Evolutionary conservation across 2,113 vertebrate species (phyloP), one percentile per base, ranked within the genome.

Genomic region (Rostratula benghalensis): DNA sequence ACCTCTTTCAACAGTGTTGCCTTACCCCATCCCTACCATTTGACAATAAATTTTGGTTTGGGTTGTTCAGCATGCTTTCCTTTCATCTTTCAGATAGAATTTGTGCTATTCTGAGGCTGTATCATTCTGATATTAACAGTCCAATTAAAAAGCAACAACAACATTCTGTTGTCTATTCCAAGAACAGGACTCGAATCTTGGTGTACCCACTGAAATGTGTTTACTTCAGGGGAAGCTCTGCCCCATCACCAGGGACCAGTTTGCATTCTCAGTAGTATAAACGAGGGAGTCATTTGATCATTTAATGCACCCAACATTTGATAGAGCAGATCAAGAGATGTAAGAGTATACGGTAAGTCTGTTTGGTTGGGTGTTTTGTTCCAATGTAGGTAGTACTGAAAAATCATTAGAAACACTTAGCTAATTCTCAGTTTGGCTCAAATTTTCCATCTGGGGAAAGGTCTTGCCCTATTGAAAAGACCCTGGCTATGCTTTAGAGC

Each of bases 371-470:
- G 30, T 63, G 30, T 56, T 69, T 63, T 80, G 37, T 94, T 85
- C 80, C 63, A 43, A 80, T 92, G 37, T 18, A 82, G 10, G 13
- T n/a, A 85, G n/a, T 33, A 16, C 11, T 78, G 90, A 92, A 95
- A 95, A 94, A 90, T 86, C 68, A 86, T 93, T 77, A 95, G 83
- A 83, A 95, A 92, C 73, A 87, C 71, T 80, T 61, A 70, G 65
- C 77, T 86, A 88, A 88, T 76, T 93, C 91, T 85, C 57, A 83
- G 19, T 75, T 83, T 75, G 60, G 22, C 51, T 90, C 90, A 92
- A 37, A 60, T 86, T 86, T 96, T 94, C 28, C 71, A 90, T 37
- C 0, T 81, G 56, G 37, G 64, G 43, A 78, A 93, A 83, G 41
- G 43, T 46, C 46, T 82, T 71, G 61, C 54, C 11, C 64, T 78